A percentile compares a stretch with the other conserved stretches of the same genome.
Conservation (phyloP, 2,797 vertebrate species). For the Darevskia nairensis region DNA sequence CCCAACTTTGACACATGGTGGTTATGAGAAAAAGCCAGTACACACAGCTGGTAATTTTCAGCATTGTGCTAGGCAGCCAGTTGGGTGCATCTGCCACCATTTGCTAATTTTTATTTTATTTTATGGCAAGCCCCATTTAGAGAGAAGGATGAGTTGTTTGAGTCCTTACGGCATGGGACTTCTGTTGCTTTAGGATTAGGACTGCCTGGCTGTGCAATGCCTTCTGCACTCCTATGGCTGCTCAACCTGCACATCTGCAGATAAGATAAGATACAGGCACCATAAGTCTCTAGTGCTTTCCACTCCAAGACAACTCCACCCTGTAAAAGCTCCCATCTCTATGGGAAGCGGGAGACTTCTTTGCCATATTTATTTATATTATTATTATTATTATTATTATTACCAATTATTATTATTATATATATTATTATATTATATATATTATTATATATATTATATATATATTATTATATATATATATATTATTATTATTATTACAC, state of each 20-base stretch:
- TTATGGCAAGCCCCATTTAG: not conserved
- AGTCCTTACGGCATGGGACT: not conserved
- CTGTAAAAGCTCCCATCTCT: not conserved
- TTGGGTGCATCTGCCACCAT: not conserved
- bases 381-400: too few species aligned
- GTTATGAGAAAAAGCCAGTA: not conserved
- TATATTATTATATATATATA: too few species aligned
- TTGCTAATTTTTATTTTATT: not conserved
- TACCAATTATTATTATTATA: too few species aligned
- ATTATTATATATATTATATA: too few species aligned
- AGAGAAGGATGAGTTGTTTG: not conserved
- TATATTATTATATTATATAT: too few species aligned
- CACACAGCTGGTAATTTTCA: not conserved
- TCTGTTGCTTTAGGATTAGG: not conserved
- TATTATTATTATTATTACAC: too few species aligned
- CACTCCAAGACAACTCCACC: not conserved
- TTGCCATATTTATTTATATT: not conserved
- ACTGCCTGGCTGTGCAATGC: not conserved
- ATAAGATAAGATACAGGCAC: not conserved
- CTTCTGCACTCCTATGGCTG: not conserved
- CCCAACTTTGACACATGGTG: not conserved
- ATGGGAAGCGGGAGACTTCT: not conserved
- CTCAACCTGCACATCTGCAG: not conserved
- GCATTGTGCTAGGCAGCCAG: not conserved
- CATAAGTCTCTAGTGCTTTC: not conserved